Base-by-base conservation (phyloP, 2,888 invertebrate species). In the Augiades crinisus region DNA sequence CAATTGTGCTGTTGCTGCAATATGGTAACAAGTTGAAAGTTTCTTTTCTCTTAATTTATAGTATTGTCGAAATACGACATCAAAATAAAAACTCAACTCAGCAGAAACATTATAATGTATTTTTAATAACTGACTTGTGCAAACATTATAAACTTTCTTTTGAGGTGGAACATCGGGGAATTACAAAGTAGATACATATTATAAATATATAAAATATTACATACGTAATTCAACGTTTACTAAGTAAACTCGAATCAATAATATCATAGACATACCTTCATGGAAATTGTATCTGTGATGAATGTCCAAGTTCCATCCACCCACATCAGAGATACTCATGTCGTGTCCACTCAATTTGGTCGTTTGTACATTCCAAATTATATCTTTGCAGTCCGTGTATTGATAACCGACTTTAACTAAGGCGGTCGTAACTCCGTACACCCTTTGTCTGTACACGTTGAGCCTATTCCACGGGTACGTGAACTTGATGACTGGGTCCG, bases 261-360 rank as follows among this genome's bases (percentile, higher is more conserved):
- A 41, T 6, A 1, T 16, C 17, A n/a, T 1, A 17, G 7, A 65
- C 56, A 68, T 78, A 95, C 95, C 99, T 91, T 99, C 98, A 72
- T 99, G 98, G 92, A 97, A 98, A 80, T 99, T 99, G 79, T 99
- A 98, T 64, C 98, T 92, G 74, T 99, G 99, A 87, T 99, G 99
- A 59, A 99, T 97, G 77, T 99, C 98, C 63, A 99, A 90, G 80
- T 99, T 98, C 99, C 99, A 99, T 8, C 98, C 98, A 0, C 98
- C 99, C 30, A 98, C 96, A 81, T 98, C 98, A 0, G 98, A 98
- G 41, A 98, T 98, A 55, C 96, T 96, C 95, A 99, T 97, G 72
- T 98, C 98, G 72, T 97, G 98, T 0, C 99, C 99, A 67, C 97
- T 97, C 37, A 99, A 85, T 64, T 97, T 98, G 0, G 98, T 98